Percentiles rank a stretch among this genome's conserved stretches.
These are phyloP conservation scores for Cyphomyrus plagiostoma DNA, from an alignment of 2,113 vertebrate genomes.

Conservation along the genomic window DNA sequence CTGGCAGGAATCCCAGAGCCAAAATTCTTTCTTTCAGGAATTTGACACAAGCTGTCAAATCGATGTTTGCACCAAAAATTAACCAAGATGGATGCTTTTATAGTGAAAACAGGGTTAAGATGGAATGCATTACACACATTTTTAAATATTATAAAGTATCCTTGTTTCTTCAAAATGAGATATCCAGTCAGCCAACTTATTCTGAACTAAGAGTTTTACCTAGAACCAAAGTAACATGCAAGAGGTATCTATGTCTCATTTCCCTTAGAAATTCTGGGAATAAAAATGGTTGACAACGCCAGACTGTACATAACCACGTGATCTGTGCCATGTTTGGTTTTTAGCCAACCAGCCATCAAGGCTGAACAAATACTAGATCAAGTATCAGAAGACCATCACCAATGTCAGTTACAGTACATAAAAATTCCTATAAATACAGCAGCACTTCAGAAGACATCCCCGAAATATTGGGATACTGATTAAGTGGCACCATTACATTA, in stretches of 20 bases:
- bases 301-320: background rate
- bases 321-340: background rate
- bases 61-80: background rate
- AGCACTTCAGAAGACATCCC: background rate
- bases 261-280: background rate
- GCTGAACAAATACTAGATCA: background rate
- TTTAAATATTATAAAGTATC: background rate
- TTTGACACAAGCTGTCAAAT: background rate
- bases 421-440: background rate
- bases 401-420: background rate
- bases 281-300: background rate
- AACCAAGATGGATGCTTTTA: background rate
- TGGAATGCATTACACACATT: background rate
- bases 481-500: background rate
- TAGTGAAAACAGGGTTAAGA: background rate
- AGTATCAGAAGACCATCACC: background rate
- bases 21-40: background rate
- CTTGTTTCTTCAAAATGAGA: background rate
- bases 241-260: background rate
- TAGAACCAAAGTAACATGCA: background rate
- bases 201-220: background rate
- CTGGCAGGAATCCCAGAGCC: background rate
- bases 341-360: background rate
- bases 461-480: background rate
- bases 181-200: background rate